A percentile compares a stretch with the other conserved stretches of the same genome.
phyloP scores from a whole-genome alignment of 2,113 vertebrate species.

The Lepus europaeus region DNA sequence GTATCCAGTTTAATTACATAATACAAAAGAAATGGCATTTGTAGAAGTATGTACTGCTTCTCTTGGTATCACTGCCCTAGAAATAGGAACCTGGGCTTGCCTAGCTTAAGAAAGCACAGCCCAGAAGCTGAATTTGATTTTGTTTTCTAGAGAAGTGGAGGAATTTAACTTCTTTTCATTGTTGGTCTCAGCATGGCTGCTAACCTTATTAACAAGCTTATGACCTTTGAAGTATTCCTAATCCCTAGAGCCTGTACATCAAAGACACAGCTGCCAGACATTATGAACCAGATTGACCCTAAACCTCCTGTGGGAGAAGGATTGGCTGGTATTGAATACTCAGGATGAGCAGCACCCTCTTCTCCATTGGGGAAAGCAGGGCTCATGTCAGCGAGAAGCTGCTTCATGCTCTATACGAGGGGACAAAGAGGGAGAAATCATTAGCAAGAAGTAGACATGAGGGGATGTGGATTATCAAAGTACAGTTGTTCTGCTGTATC shows the following conservation, averaged over 20 bases:
- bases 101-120: neutral
- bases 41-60: neutral
- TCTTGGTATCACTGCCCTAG: neutral
- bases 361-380: neutral
- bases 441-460: neutral
- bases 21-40: constrained; percentile 35
- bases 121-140: constrained; percentile 21
- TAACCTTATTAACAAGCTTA: constrained; percentile 22
- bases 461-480: neutral
- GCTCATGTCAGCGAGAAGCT: neutral
- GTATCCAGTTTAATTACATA: constrained; percentile 52
- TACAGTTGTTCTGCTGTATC: no score
- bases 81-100: neutral
- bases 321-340: neutral
- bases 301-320: constrained; percentile 14
- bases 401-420: neutral
- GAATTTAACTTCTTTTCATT: neutral
- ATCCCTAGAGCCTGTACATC: neutral
- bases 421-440: neutral
- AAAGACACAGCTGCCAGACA: constrained; percentile 37
- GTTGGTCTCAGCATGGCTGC: neutral
- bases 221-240: constrained; percentile 3
- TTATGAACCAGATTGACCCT: constrained; percentile 7
- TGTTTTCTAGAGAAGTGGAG: neutral
- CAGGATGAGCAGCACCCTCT: neutral